Base-by-base conservation (phyloP, 2,888 invertebrate genomes). In the Elegia similella region DNA sequence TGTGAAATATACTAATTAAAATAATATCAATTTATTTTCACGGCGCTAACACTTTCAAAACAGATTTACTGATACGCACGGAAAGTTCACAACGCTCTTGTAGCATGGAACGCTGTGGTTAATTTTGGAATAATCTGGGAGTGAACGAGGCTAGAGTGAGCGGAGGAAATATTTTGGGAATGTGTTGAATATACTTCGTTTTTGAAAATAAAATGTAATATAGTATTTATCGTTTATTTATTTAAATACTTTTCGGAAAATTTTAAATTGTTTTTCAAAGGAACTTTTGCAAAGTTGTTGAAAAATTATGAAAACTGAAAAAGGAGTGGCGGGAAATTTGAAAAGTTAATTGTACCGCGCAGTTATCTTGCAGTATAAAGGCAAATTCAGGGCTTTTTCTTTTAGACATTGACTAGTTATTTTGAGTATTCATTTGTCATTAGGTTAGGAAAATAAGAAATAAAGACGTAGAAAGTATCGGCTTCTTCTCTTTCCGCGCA, bases 121-220 rank as follows among this genome's bases (percentile, higher is more conserved):
- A 91, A 88, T 80, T 90, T 90, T 91, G 88, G 90, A 89, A 85
- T 69, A 81, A 74, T 80, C 90, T 84, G 89, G 89, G 88, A 75
- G 78, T 75, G 70, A 68, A 65, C 68, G 67, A 68, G 73, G 66
- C 69, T 70, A 71, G 67, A 64, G 74, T 66, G 57, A 56, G 63
- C 61, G 59, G 59, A 62, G 61, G 66, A 77, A 81, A 81, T 78
- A 78, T 80, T 77, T 78, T 63, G 66, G 67, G 69, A 75, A 70
- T 78, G 59, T 64, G 65, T 77, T 69, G 65, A 72, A 65, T 67
- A 66, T 66, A 67, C 64, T 61, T 43, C 52, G 16, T 52, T 12
- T 50, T 48, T 42, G 47, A 32, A 23, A 15, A 54, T 46, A 29
- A 47, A 57, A 57, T 46, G 55, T 12, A 12, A 12, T 12, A 2